Evolutionary conservation across 2,113 vertebrate genomes (phyloP).

Genomic region (Leptobrachium ailaonicum): DNA sequence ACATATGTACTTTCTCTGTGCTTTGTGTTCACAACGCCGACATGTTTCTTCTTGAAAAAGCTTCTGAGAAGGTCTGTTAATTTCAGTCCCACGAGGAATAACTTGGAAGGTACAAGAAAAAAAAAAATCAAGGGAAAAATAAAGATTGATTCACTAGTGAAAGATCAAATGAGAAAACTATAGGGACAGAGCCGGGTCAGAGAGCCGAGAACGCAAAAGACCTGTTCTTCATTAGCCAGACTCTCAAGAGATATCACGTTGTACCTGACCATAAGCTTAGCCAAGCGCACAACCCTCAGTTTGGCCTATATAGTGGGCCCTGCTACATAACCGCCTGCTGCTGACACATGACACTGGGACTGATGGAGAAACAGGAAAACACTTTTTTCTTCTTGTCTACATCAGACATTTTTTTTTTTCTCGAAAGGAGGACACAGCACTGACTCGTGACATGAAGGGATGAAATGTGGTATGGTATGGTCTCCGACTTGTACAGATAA

Average conservation of each 20-base stretch:
- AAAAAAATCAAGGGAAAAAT: slow-evolving; percentile 57
- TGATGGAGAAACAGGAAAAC: slow-evolving; percentile 78
- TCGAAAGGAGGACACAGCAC: slow-evolving; percentile 75
- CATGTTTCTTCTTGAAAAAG: slow-evolving; percentile 51
- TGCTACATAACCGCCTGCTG: slow-evolving; percentile 79
- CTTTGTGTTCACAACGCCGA: slow-evolving; percentile 14
- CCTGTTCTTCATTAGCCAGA: slow-evolving; percentile 94
- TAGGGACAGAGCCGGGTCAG: slow-evolving; percentile 85
- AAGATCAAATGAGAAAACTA: slow-evolving; percentile 84
- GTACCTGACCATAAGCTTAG: slow-evolving; percentile 94
- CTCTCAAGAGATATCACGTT: slow-evolving; percentile 83
- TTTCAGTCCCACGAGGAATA: slow-evolving; percentile 76
- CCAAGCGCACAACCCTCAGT: slow-evolving; percentile 86
- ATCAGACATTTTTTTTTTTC: slow-evolving; percentile 67
- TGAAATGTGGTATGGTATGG: slow-evolving; percentile 79
- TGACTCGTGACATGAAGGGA: slow-evolving; percentile 82
- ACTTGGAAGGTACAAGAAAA: slow-evolving; percentile 71
- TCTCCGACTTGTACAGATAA: slow-evolving; percentile 82
- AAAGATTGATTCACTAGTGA: slow-evolving; percentile 75
- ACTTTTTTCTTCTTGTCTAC: slow-evolving; percentile 76
- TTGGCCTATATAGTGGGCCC: slow-evolving; percentile 71
- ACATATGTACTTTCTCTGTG: not conserved
- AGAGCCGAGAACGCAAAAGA: slow-evolving; percentile 85
- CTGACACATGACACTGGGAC: slow-evolving; percentile 82
- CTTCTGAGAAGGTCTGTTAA: slow-evolving; percentile 74